Conservation (phyloP, 37 sponge, comb jelly and placozoan species). For the Geodia barretti region DNA sequence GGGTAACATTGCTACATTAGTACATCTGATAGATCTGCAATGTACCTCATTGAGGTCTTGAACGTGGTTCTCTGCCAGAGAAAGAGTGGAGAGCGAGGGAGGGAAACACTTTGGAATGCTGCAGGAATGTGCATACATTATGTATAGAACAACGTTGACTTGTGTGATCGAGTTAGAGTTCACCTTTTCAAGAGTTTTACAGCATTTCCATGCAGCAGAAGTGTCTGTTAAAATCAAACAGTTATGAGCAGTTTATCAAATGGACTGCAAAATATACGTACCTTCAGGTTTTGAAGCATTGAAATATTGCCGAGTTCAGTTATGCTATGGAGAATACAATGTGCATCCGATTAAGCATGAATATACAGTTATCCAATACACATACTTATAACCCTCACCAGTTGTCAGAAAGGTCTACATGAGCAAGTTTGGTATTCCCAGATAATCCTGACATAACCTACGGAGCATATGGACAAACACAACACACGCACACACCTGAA, state of each 20-base stretch:
- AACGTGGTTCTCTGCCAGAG: conserved; percentile 68
- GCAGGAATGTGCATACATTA: background rate
- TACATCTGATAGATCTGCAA: background rate
- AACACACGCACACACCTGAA: background rate
- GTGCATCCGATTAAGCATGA: no score
- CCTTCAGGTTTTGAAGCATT: conserved; percentile 23
- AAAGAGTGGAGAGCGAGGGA: conserved; percentile 24
- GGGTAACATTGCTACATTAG: no score
- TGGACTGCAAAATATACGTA: conserved; percentile 4
- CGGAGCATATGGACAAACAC: background rate
- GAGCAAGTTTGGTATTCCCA: conserved; percentile 7
- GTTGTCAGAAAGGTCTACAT: conserved; percentile 72
- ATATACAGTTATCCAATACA: no score
- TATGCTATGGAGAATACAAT: background rate
- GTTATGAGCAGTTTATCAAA: no score
- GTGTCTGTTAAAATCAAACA: conserved; percentile 33
- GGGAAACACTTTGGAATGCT: conserved; percentile 33
- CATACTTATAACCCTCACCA: conserved; percentile 43
- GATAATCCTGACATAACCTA: conserved; percentile 24
- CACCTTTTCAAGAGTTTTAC: conserved; percentile 43
- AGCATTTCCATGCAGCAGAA: conserved; percentile 65
- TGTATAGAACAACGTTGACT: background rate
- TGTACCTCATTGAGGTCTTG: conserved; percentile 52
- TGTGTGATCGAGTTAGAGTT: background rate
- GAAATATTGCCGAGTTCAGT: conserved; percentile 19